phyloP scores from a whole-genome alignment of 2,113 vertebrate species.

The Pogonocichla stellata region DNA sequence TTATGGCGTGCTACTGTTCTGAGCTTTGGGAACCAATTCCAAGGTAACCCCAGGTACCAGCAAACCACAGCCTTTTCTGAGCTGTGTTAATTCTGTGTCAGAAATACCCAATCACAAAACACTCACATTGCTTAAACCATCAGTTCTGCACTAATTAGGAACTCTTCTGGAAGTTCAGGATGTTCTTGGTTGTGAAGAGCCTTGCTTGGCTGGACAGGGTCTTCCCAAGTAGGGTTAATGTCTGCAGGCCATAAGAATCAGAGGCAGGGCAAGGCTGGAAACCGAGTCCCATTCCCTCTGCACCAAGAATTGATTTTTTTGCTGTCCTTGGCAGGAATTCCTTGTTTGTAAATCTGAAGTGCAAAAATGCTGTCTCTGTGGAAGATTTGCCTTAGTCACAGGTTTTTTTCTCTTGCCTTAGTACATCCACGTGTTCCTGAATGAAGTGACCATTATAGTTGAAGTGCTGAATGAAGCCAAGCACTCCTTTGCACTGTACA shows the following conservation, averaged over 20 bases:
- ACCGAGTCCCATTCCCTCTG: background rate
- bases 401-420: conserved; percentile 43
- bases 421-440: conserved; percentile 96
- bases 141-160: background rate
- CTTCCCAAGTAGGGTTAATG: background rate
- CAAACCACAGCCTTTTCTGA: background rate
- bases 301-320: background rate
- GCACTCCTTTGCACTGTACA: conserved; percentile 94
- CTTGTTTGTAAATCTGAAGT: background rate
- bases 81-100: background rate
- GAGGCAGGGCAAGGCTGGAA: background rate
- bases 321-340: background rate
- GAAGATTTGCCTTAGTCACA: background rate
- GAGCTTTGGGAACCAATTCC: background rate
- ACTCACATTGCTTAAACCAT: background rate
- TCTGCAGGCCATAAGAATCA: background rate
- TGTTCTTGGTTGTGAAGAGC: background rate
- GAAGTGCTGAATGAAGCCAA: conserved; percentile 90
- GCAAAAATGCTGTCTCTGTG: background rate
- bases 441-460: conserved; percentile 93
- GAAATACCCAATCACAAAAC: background rate
- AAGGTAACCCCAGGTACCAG: background rate
- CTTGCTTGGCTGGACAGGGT: background rate
- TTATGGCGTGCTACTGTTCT: background rate
- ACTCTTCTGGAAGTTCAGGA: background rate